Conservation (phyloP, 2,113 vertebrate species). For the Montifringilla adamsi region DNA sequence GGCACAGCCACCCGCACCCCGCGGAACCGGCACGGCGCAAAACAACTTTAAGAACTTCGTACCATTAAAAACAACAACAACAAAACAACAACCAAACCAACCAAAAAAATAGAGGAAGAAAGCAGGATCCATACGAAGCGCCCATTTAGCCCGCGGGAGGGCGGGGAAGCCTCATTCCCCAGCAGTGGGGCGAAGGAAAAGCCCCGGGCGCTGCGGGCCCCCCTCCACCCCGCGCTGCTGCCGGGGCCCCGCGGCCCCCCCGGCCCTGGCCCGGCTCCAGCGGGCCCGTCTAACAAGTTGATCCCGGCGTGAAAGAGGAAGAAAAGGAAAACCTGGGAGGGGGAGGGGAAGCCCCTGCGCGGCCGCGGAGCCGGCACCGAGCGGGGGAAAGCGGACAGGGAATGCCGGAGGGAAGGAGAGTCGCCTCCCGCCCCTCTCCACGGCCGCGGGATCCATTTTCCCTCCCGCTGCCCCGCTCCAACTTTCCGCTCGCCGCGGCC, state of each 20-base stretch:
- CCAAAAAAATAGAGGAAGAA: too few species aligned
- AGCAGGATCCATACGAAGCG: too few species aligned
- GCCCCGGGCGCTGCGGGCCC: background rate
- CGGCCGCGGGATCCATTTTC: background rate
- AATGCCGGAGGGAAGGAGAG: background rate
- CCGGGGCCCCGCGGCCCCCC: background rate
- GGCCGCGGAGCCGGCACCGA: background rate
- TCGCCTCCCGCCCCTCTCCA: background rate
- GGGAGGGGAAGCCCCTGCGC: background rate
- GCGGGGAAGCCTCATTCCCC: background rate
- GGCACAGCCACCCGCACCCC: background rate
- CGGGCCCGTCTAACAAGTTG: conserved; percentile 7
- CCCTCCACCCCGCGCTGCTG: background rate
- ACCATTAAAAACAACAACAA: background rate
- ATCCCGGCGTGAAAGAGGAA: background rate
- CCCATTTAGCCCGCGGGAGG: background rate
- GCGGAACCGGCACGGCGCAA: background rate
- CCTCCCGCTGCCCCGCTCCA: background rate
- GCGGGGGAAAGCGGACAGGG: background rate
- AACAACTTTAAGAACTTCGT: background rate
- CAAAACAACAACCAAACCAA: too few species aligned
- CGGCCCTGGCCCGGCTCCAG: background rate
- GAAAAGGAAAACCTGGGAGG: background rate
- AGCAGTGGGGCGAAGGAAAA: background rate
- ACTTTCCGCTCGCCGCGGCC: background rate